Evolutionary conservation across 2,113 vertebrate genomes (phyloP).

Genomic region (Ondatra zibethicus): DNA sequence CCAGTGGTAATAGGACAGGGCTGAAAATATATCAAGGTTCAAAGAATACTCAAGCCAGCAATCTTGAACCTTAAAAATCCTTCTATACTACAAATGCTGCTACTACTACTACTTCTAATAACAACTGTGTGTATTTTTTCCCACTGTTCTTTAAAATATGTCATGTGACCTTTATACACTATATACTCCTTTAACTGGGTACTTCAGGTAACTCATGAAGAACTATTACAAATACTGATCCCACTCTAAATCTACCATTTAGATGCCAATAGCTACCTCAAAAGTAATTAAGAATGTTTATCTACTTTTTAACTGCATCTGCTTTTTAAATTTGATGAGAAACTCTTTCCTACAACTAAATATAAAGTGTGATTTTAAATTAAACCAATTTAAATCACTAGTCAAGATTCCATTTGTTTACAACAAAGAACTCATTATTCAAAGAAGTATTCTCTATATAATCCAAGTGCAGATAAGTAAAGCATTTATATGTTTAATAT

Average conservation of each 20-base stretch:
- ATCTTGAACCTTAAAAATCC: constrained; percentile 20
- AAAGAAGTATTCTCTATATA: constrained; percentile 5
- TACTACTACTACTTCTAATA: constrained; percentile 8
- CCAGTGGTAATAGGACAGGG: neutral
- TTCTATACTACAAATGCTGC: neutral
- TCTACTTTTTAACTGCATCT: constrained; percentile 20
- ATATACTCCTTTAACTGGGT: neutral
- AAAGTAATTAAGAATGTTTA: constrained; percentile 23
- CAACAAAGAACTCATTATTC: constrained; percentile 17
- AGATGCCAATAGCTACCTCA: neutral
- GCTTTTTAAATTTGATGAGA: constrained; percentile 16
- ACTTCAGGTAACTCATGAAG: neutral
- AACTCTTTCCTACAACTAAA: neutral
- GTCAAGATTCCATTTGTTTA: constrained; percentile 26
- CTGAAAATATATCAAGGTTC: neutral
- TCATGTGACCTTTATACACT: neutral
- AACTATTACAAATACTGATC: constrained; percentile 33
- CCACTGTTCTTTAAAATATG: neutral
- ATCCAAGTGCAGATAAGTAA: neutral
- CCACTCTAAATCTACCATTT: neutral
- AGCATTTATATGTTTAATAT: neutral
- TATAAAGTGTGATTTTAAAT: constrained; percentile 33
- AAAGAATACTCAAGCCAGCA: constrained; percentile 17
- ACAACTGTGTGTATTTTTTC: neutral
- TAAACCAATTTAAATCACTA: constrained; percentile 38